These are phyloP conservation scores for Tinea semifulvella DNA, from an alignment of 2,888 invertebrate genomes.

Conservation along the genomic window DNA sequence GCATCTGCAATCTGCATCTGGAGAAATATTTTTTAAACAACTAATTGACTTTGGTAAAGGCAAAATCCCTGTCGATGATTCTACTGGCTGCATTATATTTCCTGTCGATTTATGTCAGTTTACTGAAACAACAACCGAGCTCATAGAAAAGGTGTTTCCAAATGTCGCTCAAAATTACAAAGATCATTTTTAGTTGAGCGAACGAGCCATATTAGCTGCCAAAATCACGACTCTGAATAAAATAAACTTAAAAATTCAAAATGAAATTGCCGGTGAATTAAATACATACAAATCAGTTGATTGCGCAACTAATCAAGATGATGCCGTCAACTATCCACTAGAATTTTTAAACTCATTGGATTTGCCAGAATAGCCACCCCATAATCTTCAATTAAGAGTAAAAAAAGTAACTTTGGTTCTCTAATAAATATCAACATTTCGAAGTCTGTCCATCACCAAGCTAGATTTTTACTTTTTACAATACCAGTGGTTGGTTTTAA, in stretches of 20 bases:
- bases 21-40: constrained; percentile 19
- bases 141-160: constrained; percentile 19
- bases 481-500: too few relatives aligned
- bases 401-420: too few relatives aligned
- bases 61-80: too few relatives aligned
- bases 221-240: constrained; percentile 19
- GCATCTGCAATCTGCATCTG: too few relatives aligned
- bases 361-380: constrained; percentile 25
- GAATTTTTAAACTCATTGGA: constrained; percentile 30
- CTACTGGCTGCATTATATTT: constrained; percentile 19
- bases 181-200: constrained; percentile 23
- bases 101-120: constrained; percentile 20
- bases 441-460: too few relatives aligned
- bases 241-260: constrained; percentile 25
- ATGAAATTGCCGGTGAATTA: constrained; percentile 23
- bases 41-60: constrained; percentile 21
- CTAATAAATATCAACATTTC: too few relatives aligned
- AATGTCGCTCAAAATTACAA: constrained; percentile 18
- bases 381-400: constrained; percentile 26
- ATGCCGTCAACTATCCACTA: constrained; percentile 27
- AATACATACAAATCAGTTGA: constrained; percentile 27
- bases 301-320: constrained; percentile 24
- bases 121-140: constrained; percentile 17
- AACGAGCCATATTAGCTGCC: constrained; percentile 23
- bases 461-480: too few relatives aligned